Evolutionary conservation across 2,888 invertebrate species (phyloP).

Genomic region (Ophraella communa): DNA sequence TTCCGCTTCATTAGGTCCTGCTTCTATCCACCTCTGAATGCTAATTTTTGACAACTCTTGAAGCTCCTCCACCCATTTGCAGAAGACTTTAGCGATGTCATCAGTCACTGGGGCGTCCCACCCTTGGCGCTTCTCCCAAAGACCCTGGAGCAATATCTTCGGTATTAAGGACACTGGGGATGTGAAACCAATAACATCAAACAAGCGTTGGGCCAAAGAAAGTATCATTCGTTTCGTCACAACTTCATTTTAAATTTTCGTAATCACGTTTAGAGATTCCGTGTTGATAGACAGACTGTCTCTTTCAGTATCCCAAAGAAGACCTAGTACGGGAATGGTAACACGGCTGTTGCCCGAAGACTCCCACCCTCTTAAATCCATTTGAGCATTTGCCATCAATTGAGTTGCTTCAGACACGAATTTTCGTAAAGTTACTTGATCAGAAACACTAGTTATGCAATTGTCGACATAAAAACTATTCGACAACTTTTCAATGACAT

Average conservation of each 20-base stretch:
- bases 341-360: background rate
- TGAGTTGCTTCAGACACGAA: no score
- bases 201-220: constrained; percentile 26
- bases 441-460: no score
- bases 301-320: constrained; percentile 21
- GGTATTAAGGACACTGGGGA: constrained; percentile 29
- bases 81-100: no score
- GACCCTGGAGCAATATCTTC: constrained; percentile 26
- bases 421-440: no score
- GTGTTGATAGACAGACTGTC: constrained; percentile 18
- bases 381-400: background rate
- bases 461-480: no score
- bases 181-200: constrained; percentile 31
- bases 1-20: background rate
- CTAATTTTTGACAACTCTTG: no score
- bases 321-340: constrained; percentile 12
- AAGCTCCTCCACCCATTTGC: no score
- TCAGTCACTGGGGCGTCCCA: no score
- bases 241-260: background rate
- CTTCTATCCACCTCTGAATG: no score
- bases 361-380: constrained; percentile 29
- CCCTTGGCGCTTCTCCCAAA: no score
- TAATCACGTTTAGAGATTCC: background rate
- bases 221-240: constrained; percentile 21
- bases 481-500: no score